phyloP scores from a whole-genome alignment of 2,113 vertebrate genomes.

The Erythrocercus mccallii region DNA sequence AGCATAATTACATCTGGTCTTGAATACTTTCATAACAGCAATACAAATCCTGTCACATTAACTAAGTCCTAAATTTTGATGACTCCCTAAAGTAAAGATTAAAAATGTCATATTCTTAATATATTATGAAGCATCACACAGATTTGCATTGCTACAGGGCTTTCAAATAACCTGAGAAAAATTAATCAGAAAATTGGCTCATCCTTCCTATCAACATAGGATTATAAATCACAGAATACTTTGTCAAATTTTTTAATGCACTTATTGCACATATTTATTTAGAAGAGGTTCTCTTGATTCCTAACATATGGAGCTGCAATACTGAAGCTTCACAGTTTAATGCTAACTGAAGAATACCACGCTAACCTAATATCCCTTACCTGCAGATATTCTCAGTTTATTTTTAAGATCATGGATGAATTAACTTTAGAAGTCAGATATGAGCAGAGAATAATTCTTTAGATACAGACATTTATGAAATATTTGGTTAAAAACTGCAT shows the following conservation, averaged over 20 bases:
- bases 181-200: conserved; percentile 27
- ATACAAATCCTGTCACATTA: conserved; percentile 34
- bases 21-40: not conserved
- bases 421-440: not conserved
- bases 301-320: not conserved
- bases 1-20: conserved; percentile 13
- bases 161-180: conserved; percentile 48
- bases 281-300: not conserved
- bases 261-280: not conserved
- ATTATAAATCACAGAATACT: conserved; percentile 4
- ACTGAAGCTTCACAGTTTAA: not conserved
- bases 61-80: conserved; percentile 24
- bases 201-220: not conserved
- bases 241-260: not conserved
- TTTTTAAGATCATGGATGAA: not conserved
- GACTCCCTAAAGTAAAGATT: conserved; percentile 31
- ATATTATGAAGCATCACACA: not conserved
- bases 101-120: conserved; percentile 38
- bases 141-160: conserved; percentile 17
- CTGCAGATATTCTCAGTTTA: not conserved
- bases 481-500: not conserved
- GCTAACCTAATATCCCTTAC: not conserved
- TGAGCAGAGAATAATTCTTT: not conserved
- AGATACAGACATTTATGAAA: not conserved
- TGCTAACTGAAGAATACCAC: not conserved